Evolutionary conservation across 2,113 vertebrate genomes (phyloP).

Genomic region (Caranx melampygus): DNA sequence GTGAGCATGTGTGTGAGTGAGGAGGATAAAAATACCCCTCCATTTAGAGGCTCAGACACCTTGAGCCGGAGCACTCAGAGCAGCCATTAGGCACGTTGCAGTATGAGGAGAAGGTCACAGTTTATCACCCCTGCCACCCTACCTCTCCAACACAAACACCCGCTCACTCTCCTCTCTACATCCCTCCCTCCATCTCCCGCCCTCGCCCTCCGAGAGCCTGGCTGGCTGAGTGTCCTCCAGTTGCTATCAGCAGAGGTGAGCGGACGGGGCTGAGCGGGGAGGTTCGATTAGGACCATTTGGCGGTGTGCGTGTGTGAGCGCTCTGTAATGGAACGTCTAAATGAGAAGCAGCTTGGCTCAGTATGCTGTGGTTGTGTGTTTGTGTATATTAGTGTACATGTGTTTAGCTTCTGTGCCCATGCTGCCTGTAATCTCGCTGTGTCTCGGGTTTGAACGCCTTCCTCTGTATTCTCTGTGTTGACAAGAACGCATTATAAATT

Average conservation of each 20-base stretch:
- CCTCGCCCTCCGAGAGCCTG: neutral
- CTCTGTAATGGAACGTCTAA: conserved; percentile 76
- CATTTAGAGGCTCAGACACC: conserved; percentile 81
- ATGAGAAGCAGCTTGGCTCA: conserved; percentile 86
- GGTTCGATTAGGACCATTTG: conserved; percentile 64
- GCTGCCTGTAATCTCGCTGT: conserved; percentile 20
- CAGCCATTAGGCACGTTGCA: conserved; percentile 79
- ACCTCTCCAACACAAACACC: conserved; percentile 75
- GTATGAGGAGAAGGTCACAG: conserved; percentile 80
- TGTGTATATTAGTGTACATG: conserved; percentile 42
- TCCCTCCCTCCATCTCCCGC: conserved; percentile 37
- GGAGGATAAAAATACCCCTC: conserved; percentile 81
- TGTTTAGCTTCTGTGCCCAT: conserved; percentile 47
- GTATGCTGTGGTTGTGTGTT: conserved; percentile 41
- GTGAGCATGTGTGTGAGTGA: conserved; percentile 54
- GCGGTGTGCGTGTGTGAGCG: conserved; percentile 55
- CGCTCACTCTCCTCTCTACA: conserved; percentile 47
- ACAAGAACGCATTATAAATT: conserved; percentile 15
- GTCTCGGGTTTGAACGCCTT: conserved; percentile 20
- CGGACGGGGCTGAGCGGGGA: conserved; percentile 56
- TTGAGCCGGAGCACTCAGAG: conserved; percentile 73
- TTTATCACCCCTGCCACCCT: conserved; percentile 80
- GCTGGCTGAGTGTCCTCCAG: conserved; percentile 34
- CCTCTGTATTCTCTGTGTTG: conserved; percentile 6
- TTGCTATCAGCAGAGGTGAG: conserved; percentile 62